Percentiles rank a stretch among this genome's conserved stretches.
phyloP scores from a whole-genome alignment of 2,797 vertebrate species.

The Cygnus olor region DNA sequence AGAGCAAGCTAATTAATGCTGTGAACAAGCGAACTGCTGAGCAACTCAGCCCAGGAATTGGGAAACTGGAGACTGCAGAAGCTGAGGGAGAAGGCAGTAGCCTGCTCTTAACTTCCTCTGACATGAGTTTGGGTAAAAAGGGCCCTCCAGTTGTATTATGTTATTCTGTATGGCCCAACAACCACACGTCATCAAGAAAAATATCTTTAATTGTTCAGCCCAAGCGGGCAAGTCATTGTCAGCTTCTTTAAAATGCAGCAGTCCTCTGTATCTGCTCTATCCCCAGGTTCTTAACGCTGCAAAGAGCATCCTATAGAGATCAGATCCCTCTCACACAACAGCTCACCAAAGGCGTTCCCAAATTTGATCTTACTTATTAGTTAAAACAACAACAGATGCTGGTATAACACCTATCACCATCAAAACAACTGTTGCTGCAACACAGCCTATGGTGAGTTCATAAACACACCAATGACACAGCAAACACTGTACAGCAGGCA shows the following conservation, averaged over 20 bases:
- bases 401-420: not conserved
- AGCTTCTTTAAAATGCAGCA: not conserved
- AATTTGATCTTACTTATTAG: not conserved
- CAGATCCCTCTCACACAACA: not conserved
- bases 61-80: not conserved
- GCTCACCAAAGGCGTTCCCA: not conserved
- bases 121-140: not conserved
- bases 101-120: not conserved
- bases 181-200: not conserved
- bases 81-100: not conserved
- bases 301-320: not conserved
- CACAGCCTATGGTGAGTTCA: not conserved
- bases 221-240: not conserved
- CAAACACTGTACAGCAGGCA: fast-evolving
- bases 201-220: not conserved
- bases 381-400: not conserved
- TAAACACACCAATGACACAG: not conserved
- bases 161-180: not conserved
- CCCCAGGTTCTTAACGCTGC: not conserved
- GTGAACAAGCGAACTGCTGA: not conserved
- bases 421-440: not conserved
- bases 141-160: not conserved
- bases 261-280: not conserved
- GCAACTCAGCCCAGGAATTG: not conserved
- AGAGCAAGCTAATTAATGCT: not conserved